Evolutionary conservation across 2,113 vertebrate species (phyloP).

Genomic region (Pangasianodon gigas): DNA sequence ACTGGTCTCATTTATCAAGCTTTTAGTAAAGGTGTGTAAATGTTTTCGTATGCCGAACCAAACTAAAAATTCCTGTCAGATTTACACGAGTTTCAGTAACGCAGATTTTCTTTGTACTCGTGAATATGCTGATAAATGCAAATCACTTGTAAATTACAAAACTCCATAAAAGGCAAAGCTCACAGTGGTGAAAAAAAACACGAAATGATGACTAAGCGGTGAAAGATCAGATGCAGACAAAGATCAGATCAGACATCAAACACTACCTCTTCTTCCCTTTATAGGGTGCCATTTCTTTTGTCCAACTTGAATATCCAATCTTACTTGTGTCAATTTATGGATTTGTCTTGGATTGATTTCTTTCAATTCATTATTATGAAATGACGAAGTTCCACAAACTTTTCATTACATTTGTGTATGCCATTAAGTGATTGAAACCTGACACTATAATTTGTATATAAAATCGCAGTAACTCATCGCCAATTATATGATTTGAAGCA

Average conservation of each 20-base stretch:
- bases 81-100: neutral
- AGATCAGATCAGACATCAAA: too few species aligned
- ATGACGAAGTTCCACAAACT: neutral
- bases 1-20: neutral
- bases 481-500: neutral
- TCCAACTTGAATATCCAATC: neutral
- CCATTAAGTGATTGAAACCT: neutral
- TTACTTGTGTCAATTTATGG: neutral
- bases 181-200: neutral
- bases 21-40: neutral
- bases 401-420: neutral
- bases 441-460: neutral
- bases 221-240: neutral
- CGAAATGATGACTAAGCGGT: neutral
- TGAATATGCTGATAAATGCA: neutral
- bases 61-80: neutral
- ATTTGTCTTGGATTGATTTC: neutral
- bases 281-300: neutral
- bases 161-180: neutral
- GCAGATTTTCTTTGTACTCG: neutral
- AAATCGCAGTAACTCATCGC: neutral
- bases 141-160: neutral
- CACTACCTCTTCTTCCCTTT: neutral
- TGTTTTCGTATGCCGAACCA: neutral
- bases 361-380: neutral